Evolutionary conservation across 2,113 vertebrate species (phyloP), one percentile per base, ranked within the genome.

Genomic region (Gallinago undulata): DNA sequence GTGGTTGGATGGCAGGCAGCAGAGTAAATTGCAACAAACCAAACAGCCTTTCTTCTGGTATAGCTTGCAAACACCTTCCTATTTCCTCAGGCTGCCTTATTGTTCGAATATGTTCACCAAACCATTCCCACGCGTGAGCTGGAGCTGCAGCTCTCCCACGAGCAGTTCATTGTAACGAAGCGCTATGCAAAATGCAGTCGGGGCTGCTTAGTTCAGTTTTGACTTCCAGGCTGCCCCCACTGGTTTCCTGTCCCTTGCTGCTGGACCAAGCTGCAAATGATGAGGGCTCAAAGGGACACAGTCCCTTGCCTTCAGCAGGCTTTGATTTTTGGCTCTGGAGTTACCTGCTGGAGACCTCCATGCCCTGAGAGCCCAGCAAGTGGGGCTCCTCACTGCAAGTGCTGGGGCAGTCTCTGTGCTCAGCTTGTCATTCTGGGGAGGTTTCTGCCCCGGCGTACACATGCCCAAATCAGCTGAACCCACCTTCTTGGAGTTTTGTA

Each of bases 401-500:
- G 25, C 43, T 2, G 3, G 31, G 43, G 19, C 64, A 35, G 60
- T 74, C 81, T 87, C 57, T n/a, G 57, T 2, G 1, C n/a, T 66
- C 19, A 5, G 31, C 22, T 30, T 66, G n/a, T 22, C 1, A 2
- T 64, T 39, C 37, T 18, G 10, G 22, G n/a, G n/a, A 28, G 37
- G 21, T 35, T 59, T 70, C 33, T 87, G 6, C 21, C 24, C 14
- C 0, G 0, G 9, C 0, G 0, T 23, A 69, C 22, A 3, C 25
- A 9, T n/a, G 41, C 19, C 43, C 72, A 72, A 78, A 39, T 41
- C 12, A 8, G 27, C 69, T 39, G 59, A 93, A 81, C 25, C 45
- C 69, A 55, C 56, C 56, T 87, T 47, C n/a, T 64, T 11, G 19
- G 81, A 45, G 51, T 12, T 77, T 81, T 70, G 79, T 43, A 23